A percentile compares a stretch with the other conserved stretches of the same genome.
Evolutionary conservation across 2,888 invertebrate species (phyloP).

Genomic region (Eupithecia insigniata): DNA sequence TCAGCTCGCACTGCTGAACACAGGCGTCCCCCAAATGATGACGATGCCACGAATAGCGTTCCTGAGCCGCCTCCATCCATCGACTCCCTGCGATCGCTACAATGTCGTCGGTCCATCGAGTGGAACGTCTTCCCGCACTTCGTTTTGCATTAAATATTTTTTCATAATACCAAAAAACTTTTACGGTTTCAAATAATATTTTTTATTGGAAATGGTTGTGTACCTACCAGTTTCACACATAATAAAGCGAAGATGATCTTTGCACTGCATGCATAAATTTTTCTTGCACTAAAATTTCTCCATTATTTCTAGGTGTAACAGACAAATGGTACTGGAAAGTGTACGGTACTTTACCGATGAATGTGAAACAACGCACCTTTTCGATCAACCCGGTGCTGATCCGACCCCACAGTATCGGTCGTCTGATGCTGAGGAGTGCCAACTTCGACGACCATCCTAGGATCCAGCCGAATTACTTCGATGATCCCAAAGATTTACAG

Average conservation of each 20-base stretch:
- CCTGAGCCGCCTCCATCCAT: too few relatives aligned
- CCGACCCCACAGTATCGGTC: constrained; percentile 89
- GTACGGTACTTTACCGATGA: constrained; percentile 75
- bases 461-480: constrained; percentile 93
- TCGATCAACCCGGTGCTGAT: constrained; percentile 89
- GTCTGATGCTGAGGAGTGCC: constrained; percentile 87
- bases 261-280: not conserved
- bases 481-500: constrained; percentile 87
- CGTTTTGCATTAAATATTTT: too few relatives aligned
- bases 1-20: too few relatives aligned
- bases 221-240: too few relatives aligned
- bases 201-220: too few relatives aligned
- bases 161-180: too few relatives aligned
- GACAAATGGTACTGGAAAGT: constrained; percentile 84
- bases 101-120: too few relatives aligned
- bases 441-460: constrained; percentile 91
- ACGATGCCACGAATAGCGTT: too few relatives aligned
- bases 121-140: too few relatives aligned
- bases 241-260: not conserved
- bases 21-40: too few relatives aligned
- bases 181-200: too few relatives aligned
- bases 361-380: constrained; percentile 83
- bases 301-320: constrained; percentile 72
- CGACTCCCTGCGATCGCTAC: too few relatives aligned
- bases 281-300: not conserved